Base-by-base conservation (phyloP, 37 sponge, comb jelly and placozoan genomes). In the Oscarella lobularis region DNA sequence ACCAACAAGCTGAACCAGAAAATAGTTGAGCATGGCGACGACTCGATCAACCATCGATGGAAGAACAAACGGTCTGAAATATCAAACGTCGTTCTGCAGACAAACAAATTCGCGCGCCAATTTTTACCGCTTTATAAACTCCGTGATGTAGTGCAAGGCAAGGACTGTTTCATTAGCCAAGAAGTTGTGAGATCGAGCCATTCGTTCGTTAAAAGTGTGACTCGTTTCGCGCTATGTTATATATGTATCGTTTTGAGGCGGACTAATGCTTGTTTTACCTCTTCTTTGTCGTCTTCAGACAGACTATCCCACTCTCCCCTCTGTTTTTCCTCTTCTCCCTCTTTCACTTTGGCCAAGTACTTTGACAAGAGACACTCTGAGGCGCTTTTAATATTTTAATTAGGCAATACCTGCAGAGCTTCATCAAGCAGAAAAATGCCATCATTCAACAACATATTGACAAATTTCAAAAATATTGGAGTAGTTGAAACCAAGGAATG, bases 371-470 rank as follows among this genome's bases (percentile, higher is more conserved):
- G 2, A 5, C 33, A 48, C 60, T 48, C 9, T n/a, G n/a, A n/a
- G n/a, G n/a, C n/a, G n/a, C n/a, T n/a, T n/a, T n/a, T n/a, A n/a
- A n/a, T n/a, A n/a, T n/a, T n/a, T n/a, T n/a, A n/a, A n/a, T n/a
- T n/a, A n/a, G n/a, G n/a, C n/a, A n/a, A n/a, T 3, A 87, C 87
- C 68, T 88, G 81, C 1, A 98, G 73, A 68, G 87, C 87, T 39
- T 92, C 89, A 38, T 98, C 99, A 40, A 98, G 79, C 66, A 94
- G 84, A n/a, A 92, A 77, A 27, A 84, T 94, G 65, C 95, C 91
- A 79, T 98, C 99, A 79, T 98, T 98, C 30, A 98, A 40, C 66
- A 98, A 82, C 86, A 95, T 86, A 77, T 98, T 91, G 66, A 94
- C 81, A 71, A 95, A 98, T 35, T 79, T 38, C 29, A 91, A 85